Evolutionary conservation across 2,888 invertebrate genomes (phyloP), one percentile per base, ranked within the genome.

Genomic region (Cyrtodaria siliqua): DNA sequence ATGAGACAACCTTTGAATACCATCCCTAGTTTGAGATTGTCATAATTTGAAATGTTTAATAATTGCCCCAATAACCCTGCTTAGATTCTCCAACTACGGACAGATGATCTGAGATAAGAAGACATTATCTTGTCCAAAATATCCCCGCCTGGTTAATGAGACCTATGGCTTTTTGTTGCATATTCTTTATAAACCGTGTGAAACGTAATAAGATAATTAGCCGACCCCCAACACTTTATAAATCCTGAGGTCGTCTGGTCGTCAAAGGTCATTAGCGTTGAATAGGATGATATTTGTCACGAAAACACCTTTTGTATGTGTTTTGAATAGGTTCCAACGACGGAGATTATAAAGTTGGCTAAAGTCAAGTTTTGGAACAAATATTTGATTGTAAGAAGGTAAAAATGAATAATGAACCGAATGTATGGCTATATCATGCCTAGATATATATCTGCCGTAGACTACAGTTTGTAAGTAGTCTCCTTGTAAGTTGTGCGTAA

Each of bases 151-250:
- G 40, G 61, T 70, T 79, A 74, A 62, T 50, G 52, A 73, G 61
- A 38, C 63, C 70, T 49, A 44, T 62, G 16, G 70, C 69, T 49
- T 71, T 44, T 61, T 73, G 73, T 79, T 57, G 64, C 76, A 57
- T 59, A 61, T 72, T 67, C 74, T 74, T 66, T 73, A 59, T 42
- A 66, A 49, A 66, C 38, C 70, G 70, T 70, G 73, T 68, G 73
- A 79, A 79, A 62, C 53, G 59, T 62, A 70, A 73, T 79, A 42
- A 70, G 74, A 70, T 68, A 79, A 79, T 75, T 61, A 57, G n/a
- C 29, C 50, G 71, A 72, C 79, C 79, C 59, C 61, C 63, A 64
- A 57, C 74, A 56, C 71, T 27, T 56, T 12, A 60, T 29, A 64
- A 73, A 60, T 44, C 38, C 49, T 60, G 23, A 67, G 79, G 79